A percentile compares a stretch with the other conserved stretches of the same genome.
Evolutionary conservation across 2,797 vertebrate species (phyloP).

Genomic region (Tolypeutes matacus): DNA sequence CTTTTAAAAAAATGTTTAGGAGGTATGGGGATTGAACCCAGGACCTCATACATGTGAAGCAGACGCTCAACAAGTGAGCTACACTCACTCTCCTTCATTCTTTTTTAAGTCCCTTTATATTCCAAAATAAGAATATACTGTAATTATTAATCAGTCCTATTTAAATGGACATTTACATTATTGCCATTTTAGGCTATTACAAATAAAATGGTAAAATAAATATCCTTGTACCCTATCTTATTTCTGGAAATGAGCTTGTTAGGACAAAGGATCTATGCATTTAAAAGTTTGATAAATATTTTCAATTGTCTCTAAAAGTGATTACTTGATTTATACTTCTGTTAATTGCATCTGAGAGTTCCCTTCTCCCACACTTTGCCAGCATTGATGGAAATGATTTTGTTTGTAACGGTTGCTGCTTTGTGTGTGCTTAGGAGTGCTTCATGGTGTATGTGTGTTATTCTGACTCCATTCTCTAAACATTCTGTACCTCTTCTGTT

Average conservation of each 20-base stretch:
- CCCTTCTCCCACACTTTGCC: not conserved
- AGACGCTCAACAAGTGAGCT: too few relatives aligned
- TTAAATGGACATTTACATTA: not conserved
- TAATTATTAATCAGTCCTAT: not conserved
- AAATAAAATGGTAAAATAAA: slow-evolving; percentile 49
- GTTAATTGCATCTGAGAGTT: not conserved
- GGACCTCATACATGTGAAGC: too few relatives aligned
- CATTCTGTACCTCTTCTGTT: not conserved
- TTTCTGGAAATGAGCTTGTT: not conserved
- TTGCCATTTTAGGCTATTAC: not conserved
- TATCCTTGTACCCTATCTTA: not conserved
- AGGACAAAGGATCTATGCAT: not conserved
- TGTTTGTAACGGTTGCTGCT: not conserved
- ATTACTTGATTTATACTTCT: not conserved
- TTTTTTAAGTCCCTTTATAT: slow-evolving; percentile 48
- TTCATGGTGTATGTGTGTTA: not conserved
- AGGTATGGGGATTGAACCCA: too few relatives aligned
- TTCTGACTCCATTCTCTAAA: not conserved
- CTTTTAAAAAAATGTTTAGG: too few relatives aligned
- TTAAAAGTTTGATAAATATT: slow-evolving; percentile 32
- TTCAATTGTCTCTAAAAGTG: not conserved
- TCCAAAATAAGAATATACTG: not conserved
- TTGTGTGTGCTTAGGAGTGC: not conserved
- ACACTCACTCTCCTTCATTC: not conserved
- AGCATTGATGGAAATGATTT: not conserved